Evolutionary conservation across 2,797 vertebrate genomes (phyloP).

Genomic region (Tangara arthus): DNA sequence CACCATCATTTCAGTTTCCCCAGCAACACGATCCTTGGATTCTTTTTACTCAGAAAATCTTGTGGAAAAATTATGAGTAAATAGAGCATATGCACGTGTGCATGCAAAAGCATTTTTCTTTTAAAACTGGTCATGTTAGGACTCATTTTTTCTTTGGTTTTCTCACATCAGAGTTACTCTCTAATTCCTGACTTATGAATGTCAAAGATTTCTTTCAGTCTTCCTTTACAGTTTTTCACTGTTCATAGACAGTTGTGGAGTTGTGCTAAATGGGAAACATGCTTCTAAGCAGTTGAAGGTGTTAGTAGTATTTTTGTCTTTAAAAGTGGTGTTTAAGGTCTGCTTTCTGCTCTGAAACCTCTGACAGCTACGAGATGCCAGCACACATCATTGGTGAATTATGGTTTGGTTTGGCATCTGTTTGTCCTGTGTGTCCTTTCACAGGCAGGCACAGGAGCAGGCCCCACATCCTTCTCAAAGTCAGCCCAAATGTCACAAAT

Average conservation of each 20-base stretch:
- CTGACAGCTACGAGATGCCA: neutral
- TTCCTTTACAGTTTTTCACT: neutral
- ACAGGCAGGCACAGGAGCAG: neutral
- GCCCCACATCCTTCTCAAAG: neutral
- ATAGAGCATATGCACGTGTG: neutral
- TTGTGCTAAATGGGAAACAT: neutral
- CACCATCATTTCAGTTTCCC: constrained; percentile 58
- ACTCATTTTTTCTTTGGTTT: neutral
- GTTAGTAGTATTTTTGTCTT: neutral
- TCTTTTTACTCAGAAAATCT: constrained; percentile 7
- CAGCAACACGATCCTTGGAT: neutral
- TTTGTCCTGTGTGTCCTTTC: neutral
- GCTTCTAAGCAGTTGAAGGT: neutral
- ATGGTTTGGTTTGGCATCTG: neutral
- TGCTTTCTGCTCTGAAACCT: neutral
- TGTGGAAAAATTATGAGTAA: constrained; percentile 25
- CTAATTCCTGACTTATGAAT: neutral
- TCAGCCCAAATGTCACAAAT: neutral
- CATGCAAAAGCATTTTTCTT: neutral
- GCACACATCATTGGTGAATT: neutral
- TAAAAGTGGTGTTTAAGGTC: neutral
- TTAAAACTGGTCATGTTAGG: neutral
- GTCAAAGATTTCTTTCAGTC: neutral
- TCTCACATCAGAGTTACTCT: neutral
- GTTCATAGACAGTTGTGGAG: neutral